Base-by-base conservation (phyloP, 2,113 vertebrate species). In the Siniperca chuatsi region DNA sequence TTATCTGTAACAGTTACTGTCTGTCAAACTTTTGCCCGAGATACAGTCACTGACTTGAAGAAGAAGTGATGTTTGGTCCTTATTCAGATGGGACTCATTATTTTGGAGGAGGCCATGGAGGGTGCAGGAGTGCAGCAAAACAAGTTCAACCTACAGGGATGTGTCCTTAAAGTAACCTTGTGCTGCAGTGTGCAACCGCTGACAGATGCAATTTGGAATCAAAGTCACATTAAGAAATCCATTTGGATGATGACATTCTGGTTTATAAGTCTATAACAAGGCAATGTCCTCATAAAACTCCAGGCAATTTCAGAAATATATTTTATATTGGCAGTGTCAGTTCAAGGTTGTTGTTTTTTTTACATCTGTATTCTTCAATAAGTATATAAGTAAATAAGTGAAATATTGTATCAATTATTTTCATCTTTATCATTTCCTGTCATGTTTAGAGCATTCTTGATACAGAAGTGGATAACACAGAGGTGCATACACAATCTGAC, bases 11-110 rank as follows among this genome's bases (percentile, higher is more conserved):
- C 20, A 18, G 11, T 52, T 52, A 35, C 46, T n/a, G 13, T 29
- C 23, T 48, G 23, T 42, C 52, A 82, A 42, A 65, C 13, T 8
- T 62, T 54, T 57, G 25, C 25, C 35, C 54, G 55, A 21, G 50
- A 29, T 35, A 25, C 40, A 67, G 48, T 60, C 46, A 55, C 46
- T 68, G 48, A 29, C 44, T 50, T 44, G 23, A 77, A 21, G 35
- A 42, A 58, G 60, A 61, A 37, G 35, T 64, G 74, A 58, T 78
- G 73, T 73, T 74, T 16, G 18, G 84, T 81, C 35, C 37, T 48
- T 89, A 92, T 89, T 93, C 93, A 93, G 81, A 33, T 6, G 93
- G 86, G 94, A 94, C 93, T 94, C 85, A 81, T 95, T 95, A 95
- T 88, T 87, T 89, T 84, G 48, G 82, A 86, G 29, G 10, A 79